A percentile compares a stretch with the other conserved stretches of the same genome.
Conservation (phyloP, 2,888 invertebrate species). For the Dorcus hopei region DNA sequence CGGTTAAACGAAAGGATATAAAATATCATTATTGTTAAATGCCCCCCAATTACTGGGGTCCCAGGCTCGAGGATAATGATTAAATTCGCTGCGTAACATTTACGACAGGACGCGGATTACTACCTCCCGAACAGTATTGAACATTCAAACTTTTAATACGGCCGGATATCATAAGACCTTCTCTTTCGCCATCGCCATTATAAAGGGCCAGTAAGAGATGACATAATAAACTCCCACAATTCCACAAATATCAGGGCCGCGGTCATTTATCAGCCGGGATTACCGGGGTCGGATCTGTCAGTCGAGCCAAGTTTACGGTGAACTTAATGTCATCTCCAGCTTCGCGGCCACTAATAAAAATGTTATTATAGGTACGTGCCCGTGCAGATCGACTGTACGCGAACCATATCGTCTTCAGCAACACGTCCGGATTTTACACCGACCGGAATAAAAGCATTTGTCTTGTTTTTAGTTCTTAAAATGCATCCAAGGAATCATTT, state of each 20-base stretch:
- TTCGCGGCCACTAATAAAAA: slow-evolving; percentile 45
- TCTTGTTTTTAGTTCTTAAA: slow-evolving; percentile 23
- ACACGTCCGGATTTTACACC: slow-evolving; percentile 5
- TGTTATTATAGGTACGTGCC: slow-evolving; percentile 46
- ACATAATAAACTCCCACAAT: slow-evolving; percentile 36
- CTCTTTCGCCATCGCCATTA: slow-evolving; percentile 12
- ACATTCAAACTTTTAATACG: too few species aligned
- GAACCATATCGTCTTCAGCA: slow-evolving; percentile 5
- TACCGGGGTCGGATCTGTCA: slow-evolving; percentile 39
- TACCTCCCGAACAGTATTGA: too few species aligned
- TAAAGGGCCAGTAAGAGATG: slow-evolving; percentile 17
- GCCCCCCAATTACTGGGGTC: too few species aligned
- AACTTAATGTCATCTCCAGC: slow-evolving; percentile 45
- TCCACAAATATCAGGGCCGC: slow-evolving; percentile 37
- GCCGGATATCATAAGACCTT: too few species aligned
- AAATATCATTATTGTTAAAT: too few species aligned
- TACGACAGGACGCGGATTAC: too few species aligned
- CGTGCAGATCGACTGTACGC: slow-evolving; percentile 28
- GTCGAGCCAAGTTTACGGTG: slow-evolving; percentile 38
- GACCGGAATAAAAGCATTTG: slow-evolving; percentile 22
- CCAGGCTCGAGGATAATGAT: too few species aligned
- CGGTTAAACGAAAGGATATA: too few species aligned
- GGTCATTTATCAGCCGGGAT: slow-evolving; percentile 41
- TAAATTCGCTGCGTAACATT: too few species aligned
- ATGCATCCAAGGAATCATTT: slow-evolving; percentile 1